A percentile compares a stretch with the other conserved stretches of the same genome.
Conservation (phyloP, 2,113 vertebrate genomes). For the Carassius carassius region DNA sequence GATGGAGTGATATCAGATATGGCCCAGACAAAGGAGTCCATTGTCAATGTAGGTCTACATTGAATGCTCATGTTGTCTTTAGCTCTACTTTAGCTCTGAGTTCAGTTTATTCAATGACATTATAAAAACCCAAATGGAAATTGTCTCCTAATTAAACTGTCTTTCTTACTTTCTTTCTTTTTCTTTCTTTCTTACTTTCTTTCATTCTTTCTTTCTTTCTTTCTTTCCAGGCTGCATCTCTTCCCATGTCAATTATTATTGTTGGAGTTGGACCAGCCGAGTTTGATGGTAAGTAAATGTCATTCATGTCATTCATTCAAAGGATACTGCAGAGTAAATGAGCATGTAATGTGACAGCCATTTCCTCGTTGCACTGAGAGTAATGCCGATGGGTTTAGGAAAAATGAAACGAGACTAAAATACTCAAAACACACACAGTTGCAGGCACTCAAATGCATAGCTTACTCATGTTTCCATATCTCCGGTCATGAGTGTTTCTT, state of each 20-base stretch:
- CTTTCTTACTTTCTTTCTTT: background rate
- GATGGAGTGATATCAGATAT: slow-evolving; percentile 90
- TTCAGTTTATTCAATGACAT: too few relatives aligned
- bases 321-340: background rate
- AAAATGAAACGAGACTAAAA: background rate
- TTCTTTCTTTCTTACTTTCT: slow-evolving; percentile 16
- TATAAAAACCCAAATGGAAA: too few relatives aligned
- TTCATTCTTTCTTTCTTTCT: background rate
- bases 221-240: slow-evolving; percentile 52
- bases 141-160: too few relatives aligned
- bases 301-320: background rate
- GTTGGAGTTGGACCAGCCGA: slow-evolving; percentile 89
- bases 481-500: background rate
- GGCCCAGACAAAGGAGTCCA: slow-evolving; percentile 89
- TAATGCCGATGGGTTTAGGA: slow-evolving; percentile 1
- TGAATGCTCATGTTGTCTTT: background rate
- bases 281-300: slow-evolving; percentile 81
- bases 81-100: too few relatives aligned
- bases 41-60: slow-evolving; percentile 80
- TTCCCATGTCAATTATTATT: slow-evolving; percentile 89
- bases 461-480: background rate
- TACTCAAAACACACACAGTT: slow-evolving; percentile 25
- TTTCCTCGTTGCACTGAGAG: slow-evolving; percentile 1
- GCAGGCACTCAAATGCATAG: slow-evolving; percentile 12
- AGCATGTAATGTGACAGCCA: slow-evolving; percentile 33